Evolutionary conservation across 2,888 invertebrate genomes (phyloP).

Genomic region (Eubasilissa splendida): DNA sequence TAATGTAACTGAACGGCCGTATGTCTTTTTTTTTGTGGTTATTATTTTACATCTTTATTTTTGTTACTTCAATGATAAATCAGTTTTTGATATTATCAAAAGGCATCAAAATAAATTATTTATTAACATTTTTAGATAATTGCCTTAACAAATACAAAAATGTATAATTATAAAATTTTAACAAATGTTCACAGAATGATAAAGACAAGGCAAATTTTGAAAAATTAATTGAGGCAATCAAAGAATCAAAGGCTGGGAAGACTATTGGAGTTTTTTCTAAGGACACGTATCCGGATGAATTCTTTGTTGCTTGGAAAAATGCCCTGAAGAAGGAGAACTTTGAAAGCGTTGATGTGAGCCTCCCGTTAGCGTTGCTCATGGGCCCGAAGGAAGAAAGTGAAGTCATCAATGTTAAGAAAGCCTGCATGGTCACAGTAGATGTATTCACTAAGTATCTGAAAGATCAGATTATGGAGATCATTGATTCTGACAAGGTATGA

Average conservation of each 20-base stretch:
- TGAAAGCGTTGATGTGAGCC: slow-evolving; percentile 89
- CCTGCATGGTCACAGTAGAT: slow-evolving; percentile 93
- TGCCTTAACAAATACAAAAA: too few species aligned
- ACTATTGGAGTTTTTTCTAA: slow-evolving; percentile 91
- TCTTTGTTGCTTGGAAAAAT: slow-evolving; percentile 92
- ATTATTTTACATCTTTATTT: too few species aligned
- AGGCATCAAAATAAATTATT: too few species aligned
- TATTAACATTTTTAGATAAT: too few species aligned
- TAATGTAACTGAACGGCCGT: too few species aligned
- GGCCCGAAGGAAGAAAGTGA: slow-evolving; percentile 96
- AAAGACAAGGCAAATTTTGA: slow-evolving; percentile 94
- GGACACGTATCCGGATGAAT: slow-evolving; percentile 94
- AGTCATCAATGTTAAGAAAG: slow-evolving; percentile 90
- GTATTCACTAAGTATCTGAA: slow-evolving; percentile 97
- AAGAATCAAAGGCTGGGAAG: slow-evolving; percentile 91
- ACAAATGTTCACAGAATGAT: slow-evolving; percentile 75
- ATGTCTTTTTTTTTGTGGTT: too few species aligned
- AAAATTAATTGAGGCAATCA: slow-evolving; percentile 84
- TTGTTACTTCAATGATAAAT: too few species aligned
- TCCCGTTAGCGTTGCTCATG: slow-evolving; percentile 88
- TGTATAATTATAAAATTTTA: too few species aligned
- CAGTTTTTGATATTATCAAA: too few species aligned
- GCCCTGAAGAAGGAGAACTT: slow-evolving; percentile 84
- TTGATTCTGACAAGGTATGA: slow-evolving; percentile 93
- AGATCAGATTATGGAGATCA: slow-evolving; percentile 98